Evolutionary conservation across 2,888 invertebrate species (phyloP).

Genomic region (Dryadula phaetusa): DNA sequence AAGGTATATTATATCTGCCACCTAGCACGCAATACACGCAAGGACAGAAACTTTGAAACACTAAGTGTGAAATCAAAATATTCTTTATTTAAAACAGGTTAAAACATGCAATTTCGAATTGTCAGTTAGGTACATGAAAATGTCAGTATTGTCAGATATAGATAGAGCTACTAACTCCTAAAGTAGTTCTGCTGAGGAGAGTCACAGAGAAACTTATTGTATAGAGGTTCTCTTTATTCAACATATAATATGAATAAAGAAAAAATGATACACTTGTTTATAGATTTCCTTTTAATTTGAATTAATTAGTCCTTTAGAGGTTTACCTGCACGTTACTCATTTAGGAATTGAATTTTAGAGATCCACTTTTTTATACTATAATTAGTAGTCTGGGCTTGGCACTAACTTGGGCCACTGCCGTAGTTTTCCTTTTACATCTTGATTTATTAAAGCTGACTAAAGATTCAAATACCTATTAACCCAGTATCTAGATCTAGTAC

Average conservation of each 20-base stretch:
- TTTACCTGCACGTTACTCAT: background rate
- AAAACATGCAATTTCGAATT: too few relatives aligned
- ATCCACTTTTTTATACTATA: slow-evolving; percentile 3
- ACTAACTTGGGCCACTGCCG: background rate
- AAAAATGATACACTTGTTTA: background rate
- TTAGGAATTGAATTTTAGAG: slow-evolving; percentile 1
- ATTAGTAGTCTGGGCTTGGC: background rate
- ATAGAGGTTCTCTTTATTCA: too few relatives aligned
- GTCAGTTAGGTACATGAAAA: too few relatives aligned
- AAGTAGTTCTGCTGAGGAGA: too few relatives aligned
- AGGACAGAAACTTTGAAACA: too few relatives aligned
- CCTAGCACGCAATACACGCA: background rate
- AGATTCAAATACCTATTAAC: background rate
- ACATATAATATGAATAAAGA: background rate
- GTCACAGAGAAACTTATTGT: too few relatives aligned
- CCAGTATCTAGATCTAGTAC: background rate
- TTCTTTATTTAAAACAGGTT: too few relatives aligned
- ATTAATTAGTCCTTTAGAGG: background rate
- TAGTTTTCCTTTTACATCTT: slow-evolving; percentile 10
- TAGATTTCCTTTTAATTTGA: background rate
- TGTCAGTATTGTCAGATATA: too few relatives aligned
- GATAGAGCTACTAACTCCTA: too few relatives aligned
- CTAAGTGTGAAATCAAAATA: too few relatives aligned
- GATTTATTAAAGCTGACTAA: background rate
- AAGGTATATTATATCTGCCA: background rate